Base-by-base conservation (phyloP, 2,888 invertebrate genomes). In the Cistogaster globosa region DNA sequence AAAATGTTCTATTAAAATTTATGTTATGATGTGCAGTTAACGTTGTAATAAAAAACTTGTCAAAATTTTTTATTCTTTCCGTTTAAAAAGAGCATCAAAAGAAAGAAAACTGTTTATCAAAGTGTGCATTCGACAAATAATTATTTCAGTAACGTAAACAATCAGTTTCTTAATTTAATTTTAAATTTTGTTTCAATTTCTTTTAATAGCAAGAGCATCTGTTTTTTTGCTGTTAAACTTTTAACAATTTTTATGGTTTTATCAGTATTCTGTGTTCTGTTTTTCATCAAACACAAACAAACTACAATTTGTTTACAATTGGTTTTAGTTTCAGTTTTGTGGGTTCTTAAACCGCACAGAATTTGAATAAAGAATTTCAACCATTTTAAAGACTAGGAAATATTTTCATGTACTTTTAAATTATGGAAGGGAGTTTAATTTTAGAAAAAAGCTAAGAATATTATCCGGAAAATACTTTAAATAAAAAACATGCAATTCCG, bases 131-230 rank as follows among this genome's bases (percentile, higher is more conserved):
- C 48, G 32, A 63, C 62, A 63, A 75, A 75, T 62, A 75, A 81
- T 81, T 75, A 63, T 45, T 63, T 16, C 3, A 11, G 68, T 69
- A 63, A 53, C 65, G 32, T 76, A 76, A 82, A 76, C 82, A 76
- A 69, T 71, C 38, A 69, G 16, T 72, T 71, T 57, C 22, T 4
- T 26, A 67, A n/a, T 58, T 9, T 45, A 36, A 45, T 9, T 53
- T 5, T n/a, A 1, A n/a, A 20, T 63, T 57, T 0, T 69, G 12
- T 68, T 51, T 20, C 48, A 7, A 48, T 68, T 80, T 58, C 26
- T 42, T 45, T 48, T 36, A 26, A 22, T n/a, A 26, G 12, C 36
- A 45, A 38, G 16, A 68, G 67, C 82, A 82, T 82, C 69, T 82
- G 57, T 76, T 63, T 67, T n/a, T 42, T 68, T 60, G 53, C 74